Conservation (phyloP, 2,888 invertebrate genomes). For the Diarsia mendica region DNA sequence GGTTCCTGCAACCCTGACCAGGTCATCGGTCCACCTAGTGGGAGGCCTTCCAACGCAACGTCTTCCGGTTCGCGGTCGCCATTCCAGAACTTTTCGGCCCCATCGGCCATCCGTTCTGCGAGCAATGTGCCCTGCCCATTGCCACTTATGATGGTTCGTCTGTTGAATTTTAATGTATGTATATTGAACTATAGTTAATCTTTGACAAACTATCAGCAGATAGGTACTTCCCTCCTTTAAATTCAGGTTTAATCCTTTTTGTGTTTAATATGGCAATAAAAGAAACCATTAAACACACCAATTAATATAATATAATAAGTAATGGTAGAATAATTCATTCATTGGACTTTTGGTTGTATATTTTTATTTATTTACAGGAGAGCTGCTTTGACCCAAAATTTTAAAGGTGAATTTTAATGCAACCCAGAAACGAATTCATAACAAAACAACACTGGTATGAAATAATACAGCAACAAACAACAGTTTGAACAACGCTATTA, state of each 20-base stretch:
- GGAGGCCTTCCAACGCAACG: too few relatives aligned
- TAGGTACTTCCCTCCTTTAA: background rate
- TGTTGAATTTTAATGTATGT: background rate
- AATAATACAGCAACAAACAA: slow-evolving; percentile 38
- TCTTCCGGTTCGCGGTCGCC: too few relatives aligned
- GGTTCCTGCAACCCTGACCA: too few relatives aligned
- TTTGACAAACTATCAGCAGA: background rate
- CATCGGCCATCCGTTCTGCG: too few relatives aligned
- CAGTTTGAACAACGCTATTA: slow-evolving; percentile 59
- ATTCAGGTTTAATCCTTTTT: background rate
- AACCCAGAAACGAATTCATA: slow-evolving; percentile 12
- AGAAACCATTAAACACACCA: too few relatives aligned
- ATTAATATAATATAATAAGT: too few relatives aligned
- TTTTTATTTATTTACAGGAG: background rate
- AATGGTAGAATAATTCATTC: too few relatives aligned
- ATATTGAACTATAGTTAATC: background rate
- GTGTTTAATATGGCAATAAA: background rate
- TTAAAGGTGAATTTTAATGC: slow-evolving; percentile 2
- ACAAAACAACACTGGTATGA: slow-evolving; percentile 16
- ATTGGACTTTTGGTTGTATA: background rate
- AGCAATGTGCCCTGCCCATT: too few relatives aligned
- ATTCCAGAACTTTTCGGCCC: too few relatives aligned
- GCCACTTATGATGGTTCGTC: too few relatives aligned
- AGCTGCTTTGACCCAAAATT: background rate
- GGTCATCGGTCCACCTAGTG: too few relatives aligned